Percentiles rank a stretch among this genome's conserved stretches.
Evolutionary conservation across 2,888 invertebrate genomes (phyloP).

Genomic region (Nasonia oneida): DNA sequence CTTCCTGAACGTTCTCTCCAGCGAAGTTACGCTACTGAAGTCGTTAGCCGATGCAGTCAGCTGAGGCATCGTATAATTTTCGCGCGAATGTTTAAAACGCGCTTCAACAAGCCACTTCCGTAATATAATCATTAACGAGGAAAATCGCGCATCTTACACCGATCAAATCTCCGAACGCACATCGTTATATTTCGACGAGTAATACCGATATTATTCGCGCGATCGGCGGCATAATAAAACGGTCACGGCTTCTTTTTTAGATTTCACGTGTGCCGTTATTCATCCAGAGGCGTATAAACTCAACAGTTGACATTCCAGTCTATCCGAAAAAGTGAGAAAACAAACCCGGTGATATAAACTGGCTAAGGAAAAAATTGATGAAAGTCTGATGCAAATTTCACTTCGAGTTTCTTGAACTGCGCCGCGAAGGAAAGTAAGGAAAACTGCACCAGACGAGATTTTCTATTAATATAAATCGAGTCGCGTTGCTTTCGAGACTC

Average conservation of each 20-base stretch:
- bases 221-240: neutral
- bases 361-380: slow-evolving; percentile 16
- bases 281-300: too few relatives aligned
- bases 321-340: neutral
- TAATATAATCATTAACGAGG: slow-evolving; percentile 25
- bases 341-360: neutral
- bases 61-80: slow-evolving; percentile 30
- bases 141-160: neutral
- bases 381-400: slow-evolving; percentile 43
- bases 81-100: slow-evolving; percentile 30
- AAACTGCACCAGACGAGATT: slow-evolving; percentile 12
- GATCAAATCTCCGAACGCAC: neutral
- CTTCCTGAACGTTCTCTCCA: neutral
- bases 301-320: neutral
- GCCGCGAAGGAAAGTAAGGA: slow-evolving; percentile 39
- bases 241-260: too few relatives aligned
- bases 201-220: neutral
- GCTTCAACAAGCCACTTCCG: slow-evolving; percentile 32
- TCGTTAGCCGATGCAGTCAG: slow-evolving; percentile 20
- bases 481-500: neutral
- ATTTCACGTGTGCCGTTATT: too few relatives aligned
- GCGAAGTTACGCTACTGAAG: slow-evolving; percentile 27
- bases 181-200: neutral
- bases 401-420: slow-evolving; percentile 45
- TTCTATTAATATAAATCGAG: slow-evolving; percentile 22